phyloP scores from a whole-genome alignment of 2,797 vertebrate species.

The Phylloscopus collybita region DNA sequence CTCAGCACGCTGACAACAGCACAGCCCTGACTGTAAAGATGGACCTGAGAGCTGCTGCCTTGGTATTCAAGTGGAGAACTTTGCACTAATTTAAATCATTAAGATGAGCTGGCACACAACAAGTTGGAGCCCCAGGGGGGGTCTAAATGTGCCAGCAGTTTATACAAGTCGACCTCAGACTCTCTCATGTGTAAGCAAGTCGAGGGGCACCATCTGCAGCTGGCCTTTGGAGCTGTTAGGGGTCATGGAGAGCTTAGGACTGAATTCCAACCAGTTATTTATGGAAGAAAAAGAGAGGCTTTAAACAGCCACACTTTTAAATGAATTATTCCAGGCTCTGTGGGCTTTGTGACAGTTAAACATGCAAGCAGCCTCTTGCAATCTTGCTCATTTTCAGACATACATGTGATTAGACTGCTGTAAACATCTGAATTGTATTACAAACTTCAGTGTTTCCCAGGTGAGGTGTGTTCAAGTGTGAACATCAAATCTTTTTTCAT shows the following conservation, averaged over 20 bases:
- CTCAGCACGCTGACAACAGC: neutral
- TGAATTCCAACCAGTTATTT: neutral
- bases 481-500: neutral
- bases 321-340: neutral
- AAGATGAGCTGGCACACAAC: neutral
- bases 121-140: neutral
- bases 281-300: neutral
- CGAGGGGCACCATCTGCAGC: slow-evolving; percentile 38
- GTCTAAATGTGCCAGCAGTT: neutral
- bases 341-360: neutral
- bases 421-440: neutral
- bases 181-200: neutral
- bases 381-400: neutral
- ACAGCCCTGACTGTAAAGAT: neutral
- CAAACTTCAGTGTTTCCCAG: neutral
- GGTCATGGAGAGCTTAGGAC: neutral
- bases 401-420: neutral
- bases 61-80: neutral
- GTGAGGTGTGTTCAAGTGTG: neutral
- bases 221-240: neutral
- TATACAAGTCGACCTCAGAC: neutral
- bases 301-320: neutral
- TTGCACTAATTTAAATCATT: neutral
- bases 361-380: neutral
- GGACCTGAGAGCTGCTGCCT: neutral